A percentile compares a stretch with the other conserved stretches of the same genome.
Conservation (phyloP, 2,797 vertebrate species). For the Chromobotia macracanthus region DNA sequence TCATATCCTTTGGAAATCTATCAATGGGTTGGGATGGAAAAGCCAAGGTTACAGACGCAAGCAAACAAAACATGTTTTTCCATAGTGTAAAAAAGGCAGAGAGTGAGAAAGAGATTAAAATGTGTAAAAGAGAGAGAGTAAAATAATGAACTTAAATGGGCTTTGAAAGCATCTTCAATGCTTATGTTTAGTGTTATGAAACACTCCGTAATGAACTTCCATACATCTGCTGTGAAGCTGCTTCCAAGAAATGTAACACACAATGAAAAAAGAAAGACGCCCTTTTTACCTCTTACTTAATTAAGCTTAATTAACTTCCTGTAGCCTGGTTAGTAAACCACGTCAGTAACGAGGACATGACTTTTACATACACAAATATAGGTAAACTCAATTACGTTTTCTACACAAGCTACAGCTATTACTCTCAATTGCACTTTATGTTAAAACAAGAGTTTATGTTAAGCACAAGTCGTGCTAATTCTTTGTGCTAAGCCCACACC, state of each 20-base stretch:
- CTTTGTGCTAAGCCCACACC: not conserved
- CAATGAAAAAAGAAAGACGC: no score
- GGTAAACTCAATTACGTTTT: not conserved
- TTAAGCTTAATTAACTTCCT: not conserved
- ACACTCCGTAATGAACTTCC: not conserved
- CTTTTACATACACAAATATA: not conserved
- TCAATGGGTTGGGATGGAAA: conserved; percentile 45
- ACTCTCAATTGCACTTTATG: no score
- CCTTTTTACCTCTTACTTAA: no score
- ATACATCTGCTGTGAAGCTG: not conserved
- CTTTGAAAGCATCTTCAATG: not conserved
- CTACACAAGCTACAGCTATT: no score
- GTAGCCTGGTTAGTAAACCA: not conserved
- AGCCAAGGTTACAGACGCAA: conserved; percentile 47
- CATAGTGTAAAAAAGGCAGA: not conserved
- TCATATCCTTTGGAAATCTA: conserved; percentile 93
- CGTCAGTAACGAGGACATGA: not conserved
- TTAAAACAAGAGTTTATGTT: not conserved
- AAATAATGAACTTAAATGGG: not conserved
- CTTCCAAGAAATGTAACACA: not conserved
- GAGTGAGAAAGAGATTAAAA: not conserved
- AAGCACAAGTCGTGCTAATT: not conserved
- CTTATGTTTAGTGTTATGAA: not conserved
- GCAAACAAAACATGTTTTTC: conserved; percentile 45
- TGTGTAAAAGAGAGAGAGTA: no score